A percentile compares a stretch with the other conserved stretches of the same genome.
These are phyloP conservation scores for Callyntrura guangdongensis DNA, from an alignment of 2,888 invertebrate genomes.

Conservation along the genomic window DNA sequence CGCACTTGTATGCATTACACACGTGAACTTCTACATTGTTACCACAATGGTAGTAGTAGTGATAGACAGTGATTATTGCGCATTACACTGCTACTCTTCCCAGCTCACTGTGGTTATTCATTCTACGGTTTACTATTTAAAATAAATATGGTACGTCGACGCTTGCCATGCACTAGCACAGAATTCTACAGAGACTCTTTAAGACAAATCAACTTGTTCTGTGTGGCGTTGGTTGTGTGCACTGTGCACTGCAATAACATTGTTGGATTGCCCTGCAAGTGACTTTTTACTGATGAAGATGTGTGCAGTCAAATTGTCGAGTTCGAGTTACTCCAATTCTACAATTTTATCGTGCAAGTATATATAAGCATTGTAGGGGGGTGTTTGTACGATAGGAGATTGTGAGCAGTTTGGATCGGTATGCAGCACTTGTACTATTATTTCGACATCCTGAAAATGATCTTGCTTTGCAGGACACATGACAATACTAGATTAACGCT, in stretches of 20 bases:
- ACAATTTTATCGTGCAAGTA: background rate
- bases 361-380: background rate
- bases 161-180: background rate
- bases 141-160: background rate
- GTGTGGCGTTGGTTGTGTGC: background rate
- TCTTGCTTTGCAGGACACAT: conserved; percentile 4
- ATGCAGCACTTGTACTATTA: background rate
- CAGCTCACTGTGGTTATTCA: background rate
- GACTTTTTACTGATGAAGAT: conserved; percentile 28
- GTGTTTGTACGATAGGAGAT: too few relatives aligned
- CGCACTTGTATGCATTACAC: conserved; percentile 9
- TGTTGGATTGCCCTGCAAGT: background rate
- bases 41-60: conserved; percentile 6
- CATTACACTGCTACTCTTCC: background rate
- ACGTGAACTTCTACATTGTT: conserved; percentile 27
- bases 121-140: background rate
- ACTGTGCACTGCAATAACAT: background rate
- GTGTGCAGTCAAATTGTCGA: background rate
- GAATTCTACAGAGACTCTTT: conserved; percentile 21
- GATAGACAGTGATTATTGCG: background rate
- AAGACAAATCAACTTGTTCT: conserved; percentile 53
- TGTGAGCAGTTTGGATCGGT: background rate
- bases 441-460: background rate
- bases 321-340: background rate
- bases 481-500: background rate